Evolutionary conservation across 2,113 vertebrate genomes (phyloP).

Genomic region (Sander vitreus): DNA sequence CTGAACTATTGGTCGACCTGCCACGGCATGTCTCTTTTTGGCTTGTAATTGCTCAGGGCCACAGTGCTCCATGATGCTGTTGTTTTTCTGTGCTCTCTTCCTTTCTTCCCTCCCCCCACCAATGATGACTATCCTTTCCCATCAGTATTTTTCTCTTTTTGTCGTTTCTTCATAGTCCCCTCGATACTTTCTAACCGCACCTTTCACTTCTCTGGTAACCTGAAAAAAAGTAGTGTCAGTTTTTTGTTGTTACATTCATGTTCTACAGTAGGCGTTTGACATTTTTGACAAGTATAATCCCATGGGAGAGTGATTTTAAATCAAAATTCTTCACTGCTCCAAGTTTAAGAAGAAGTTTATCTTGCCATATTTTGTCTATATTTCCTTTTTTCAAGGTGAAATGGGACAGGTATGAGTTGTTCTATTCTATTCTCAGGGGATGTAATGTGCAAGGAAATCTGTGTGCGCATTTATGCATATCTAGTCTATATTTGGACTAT

Average conservation of each 20-base stretch:
- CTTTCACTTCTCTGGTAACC: slow-evolving; percentile 13
- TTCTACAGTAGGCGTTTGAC: slow-evolving; percentile 10
- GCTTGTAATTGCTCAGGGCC: slow-evolving; percentile 37
- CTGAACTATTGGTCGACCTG: slow-evolving; percentile 54
- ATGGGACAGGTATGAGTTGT: background rate
- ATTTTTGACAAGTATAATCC: slow-evolving; percentile 39
- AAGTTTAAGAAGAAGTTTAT: slow-evolving; percentile 26
- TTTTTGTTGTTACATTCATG: slow-evolving; percentile 24
- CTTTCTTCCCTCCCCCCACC: background rate
- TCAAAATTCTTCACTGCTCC: slow-evolving; percentile 18
- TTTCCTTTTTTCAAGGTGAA: slow-evolving; percentile 26
- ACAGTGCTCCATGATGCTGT: slow-evolving; percentile 13
- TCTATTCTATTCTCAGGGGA: slow-evolving; percentile 36
- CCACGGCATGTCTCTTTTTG: slow-evolving; percentile 52
- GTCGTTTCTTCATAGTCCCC: background rate
- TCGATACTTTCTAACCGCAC: background rate
- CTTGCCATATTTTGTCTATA: slow-evolving; percentile 1
- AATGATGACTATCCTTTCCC: slow-evolving; percentile 27
- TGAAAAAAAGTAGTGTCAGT: background rate
- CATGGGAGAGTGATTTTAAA: slow-evolving; percentile 17
- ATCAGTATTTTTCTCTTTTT: slow-evolving; percentile 17
- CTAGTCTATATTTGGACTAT: slow-evolving; percentile 4
- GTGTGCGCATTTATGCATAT: background rate
- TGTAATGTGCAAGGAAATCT: background rate
- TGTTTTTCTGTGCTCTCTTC: background rate